A percentile compares a stretch with the other conserved stretches of the same genome.
Conservation (phyloP, 2,113 vertebrate species). For the Amazona vittata region DNA sequence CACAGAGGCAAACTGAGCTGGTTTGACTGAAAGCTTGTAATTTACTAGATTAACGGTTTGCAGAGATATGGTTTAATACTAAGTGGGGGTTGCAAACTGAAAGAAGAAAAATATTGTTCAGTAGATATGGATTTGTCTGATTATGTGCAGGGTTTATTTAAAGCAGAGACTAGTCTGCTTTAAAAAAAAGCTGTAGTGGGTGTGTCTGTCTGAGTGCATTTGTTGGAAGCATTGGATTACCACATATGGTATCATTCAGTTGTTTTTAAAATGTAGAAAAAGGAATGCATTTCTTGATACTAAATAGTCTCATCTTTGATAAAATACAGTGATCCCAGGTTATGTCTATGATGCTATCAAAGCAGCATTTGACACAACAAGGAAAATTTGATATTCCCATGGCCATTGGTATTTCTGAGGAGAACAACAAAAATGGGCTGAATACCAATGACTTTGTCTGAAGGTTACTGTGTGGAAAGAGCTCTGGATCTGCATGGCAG, state of each 20-base stretch:
- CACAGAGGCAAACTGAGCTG: not conserved
- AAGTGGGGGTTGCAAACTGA: slow-evolving; percentile 31
- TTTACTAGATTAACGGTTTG: slow-evolving; percentile 57
- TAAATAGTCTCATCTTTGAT: not conserved
- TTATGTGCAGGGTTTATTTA: slow-evolving; percentile 25
- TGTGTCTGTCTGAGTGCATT: not conserved
- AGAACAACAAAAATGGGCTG: not conserved
- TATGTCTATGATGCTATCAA: not conserved
- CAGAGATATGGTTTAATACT: slow-evolving; percentile 16
- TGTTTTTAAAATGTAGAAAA: not conserved
- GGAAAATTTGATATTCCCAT: not conserved
- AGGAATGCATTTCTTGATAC: not conserved
- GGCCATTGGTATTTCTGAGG: not conserved
- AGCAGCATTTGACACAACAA: not conserved
- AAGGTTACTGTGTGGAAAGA: not conserved
- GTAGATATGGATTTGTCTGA: slow-evolving; percentile 2
- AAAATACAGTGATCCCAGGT: not conserved
- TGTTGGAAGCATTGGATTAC: not conserved
- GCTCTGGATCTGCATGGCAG: not conserved
- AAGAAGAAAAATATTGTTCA: not conserved
- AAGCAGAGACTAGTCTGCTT: not conserved
- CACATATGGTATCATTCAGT: not conserved
- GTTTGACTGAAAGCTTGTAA: slow-evolving; percentile 10
- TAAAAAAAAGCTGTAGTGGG: not conserved
- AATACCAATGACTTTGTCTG: not conserved